Conservation (phyloP, 2,113 vertebrate genomes). For the Cheirogaleus medius region DNA sequence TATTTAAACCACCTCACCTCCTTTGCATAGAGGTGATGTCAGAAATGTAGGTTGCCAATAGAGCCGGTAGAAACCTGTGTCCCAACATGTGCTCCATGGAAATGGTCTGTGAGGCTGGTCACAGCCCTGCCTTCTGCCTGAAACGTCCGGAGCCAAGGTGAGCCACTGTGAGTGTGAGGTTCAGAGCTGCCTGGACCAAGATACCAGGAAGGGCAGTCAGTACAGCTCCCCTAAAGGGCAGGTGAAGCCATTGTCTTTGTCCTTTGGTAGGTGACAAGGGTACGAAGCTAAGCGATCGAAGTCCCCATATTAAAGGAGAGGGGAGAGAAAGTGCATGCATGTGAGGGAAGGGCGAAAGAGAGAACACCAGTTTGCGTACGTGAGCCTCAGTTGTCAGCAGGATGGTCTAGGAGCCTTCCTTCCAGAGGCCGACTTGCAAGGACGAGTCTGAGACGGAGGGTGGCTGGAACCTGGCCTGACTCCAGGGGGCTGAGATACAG, state of each 20-base stretch:
- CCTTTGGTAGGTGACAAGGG: neutral
- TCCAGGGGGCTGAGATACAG: neutral
- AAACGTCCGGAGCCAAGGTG: neutral
- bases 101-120: neutral
- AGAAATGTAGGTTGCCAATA: neutral
- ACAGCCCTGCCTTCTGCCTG: neutral
- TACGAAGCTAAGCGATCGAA: neutral
- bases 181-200: neutral
- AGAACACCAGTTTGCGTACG: neutral
- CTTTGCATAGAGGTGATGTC: neutral
- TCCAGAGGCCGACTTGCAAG: slow-evolving; percentile 13
- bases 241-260: neutral
- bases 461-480: neutral
- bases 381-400: neutral
- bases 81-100: neutral
- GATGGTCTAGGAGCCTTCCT: slow-evolving; percentile 4
- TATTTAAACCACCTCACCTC: neutral
- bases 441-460: neutral
- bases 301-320: neutral
- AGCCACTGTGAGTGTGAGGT: neutral
- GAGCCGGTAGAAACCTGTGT: neutral
- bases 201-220: neutral
- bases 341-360: neutral
- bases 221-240: neutral
- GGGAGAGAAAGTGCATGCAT: neutral